Evolutionary conservation across 2,113 vertebrate species (phyloP).

Genomic region (Brachypodius melanocephalos): DNA sequence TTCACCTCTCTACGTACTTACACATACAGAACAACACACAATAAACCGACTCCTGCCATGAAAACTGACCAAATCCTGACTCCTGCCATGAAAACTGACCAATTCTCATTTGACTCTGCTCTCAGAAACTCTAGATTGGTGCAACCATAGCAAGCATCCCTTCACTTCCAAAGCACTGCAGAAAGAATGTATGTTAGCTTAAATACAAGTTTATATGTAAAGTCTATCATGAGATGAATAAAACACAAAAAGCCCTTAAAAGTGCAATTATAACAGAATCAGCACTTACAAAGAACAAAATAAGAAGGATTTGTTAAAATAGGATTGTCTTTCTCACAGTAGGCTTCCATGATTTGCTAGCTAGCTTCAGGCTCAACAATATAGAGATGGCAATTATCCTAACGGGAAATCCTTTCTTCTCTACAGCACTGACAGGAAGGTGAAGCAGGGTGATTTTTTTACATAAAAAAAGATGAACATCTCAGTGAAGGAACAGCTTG

Average conservation of each 20-base stretch:
- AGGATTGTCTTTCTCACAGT: neutral
- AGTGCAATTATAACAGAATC: neutral
- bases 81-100: neutral
- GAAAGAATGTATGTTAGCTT: neutral
- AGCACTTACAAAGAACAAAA: neutral
- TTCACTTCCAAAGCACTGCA: neutral
- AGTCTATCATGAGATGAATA: neutral
- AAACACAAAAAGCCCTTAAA: neutral
- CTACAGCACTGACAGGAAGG: neutral
- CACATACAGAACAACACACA: neutral
- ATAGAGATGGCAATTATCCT: neutral
- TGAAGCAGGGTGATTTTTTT: neutral
- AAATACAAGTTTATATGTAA: neutral
- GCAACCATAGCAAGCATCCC: neutral
- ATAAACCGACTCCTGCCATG: neutral
- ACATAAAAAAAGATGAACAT: neutral
- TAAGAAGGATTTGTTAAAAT: neutral
- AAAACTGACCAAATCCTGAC: neutral
- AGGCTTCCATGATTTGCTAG: conserved; percentile 1
- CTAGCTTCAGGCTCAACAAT: conserved; percentile 25
- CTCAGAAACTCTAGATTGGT: neutral
- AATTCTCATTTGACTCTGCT: neutral
- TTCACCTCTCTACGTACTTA: no score
- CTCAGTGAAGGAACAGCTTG: neutral
- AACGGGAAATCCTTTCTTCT: neutral